Evolutionary conservation across 2,113 vertebrate species (phyloP).

Genomic region (Lates calcarifer): DNA sequence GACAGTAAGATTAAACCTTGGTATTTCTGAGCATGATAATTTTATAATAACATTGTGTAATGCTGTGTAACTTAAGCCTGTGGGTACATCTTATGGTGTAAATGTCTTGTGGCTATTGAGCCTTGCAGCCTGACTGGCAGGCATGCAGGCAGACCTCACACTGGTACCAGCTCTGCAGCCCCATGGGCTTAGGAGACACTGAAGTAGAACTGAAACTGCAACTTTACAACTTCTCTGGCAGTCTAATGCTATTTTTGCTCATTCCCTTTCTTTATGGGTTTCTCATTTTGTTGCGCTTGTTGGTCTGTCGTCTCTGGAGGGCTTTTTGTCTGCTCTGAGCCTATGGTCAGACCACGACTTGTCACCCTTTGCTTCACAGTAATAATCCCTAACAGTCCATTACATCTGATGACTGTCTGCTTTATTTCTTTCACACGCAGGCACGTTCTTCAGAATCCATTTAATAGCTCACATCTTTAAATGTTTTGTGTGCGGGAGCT

Average conservation of each 20-base stretch:
- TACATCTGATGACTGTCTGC: slow-evolving; percentile 31
- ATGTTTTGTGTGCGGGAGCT: slow-evolving; percentile 18
- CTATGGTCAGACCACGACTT: slow-evolving; percentile 1
- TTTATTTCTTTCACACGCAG: slow-evolving; percentile 37
- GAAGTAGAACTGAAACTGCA: slow-evolving; percentile 24
- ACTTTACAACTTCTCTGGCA: slow-evolving; percentile 18
- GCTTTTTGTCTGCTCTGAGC: slow-evolving; percentile 21
- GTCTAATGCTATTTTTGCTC: slow-evolving; percentile 3
- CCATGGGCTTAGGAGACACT: slow-evolving; percentile 20
- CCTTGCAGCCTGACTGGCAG: slow-evolving; percentile 57
- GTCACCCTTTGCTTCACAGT: slow-evolving; percentile 14
- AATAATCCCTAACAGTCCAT: slow-evolving; percentile 19
- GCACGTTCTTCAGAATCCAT: slow-evolving; percentile 33
- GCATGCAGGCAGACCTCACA: slow-evolving; percentile 43
- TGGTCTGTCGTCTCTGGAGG: slow-evolving; percentile 7
- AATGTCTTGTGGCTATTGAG: slow-evolving; percentile 55
- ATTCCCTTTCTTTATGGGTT: not conserved
- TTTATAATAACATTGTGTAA: slow-evolving; percentile 67
- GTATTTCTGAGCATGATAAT: slow-evolving; percentile 56
- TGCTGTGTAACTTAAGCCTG: slow-evolving; percentile 63
- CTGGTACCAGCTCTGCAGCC: slow-evolving; percentile 17
- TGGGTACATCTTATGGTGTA: slow-evolving; percentile 68
- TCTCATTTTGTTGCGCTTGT: not conserved
- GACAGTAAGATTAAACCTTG: slow-evolving; percentile 45
- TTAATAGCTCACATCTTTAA: not conserved